phyloP scores from a whole-genome alignment of 2,113 vertebrate genomes.

The Syngnathoides biaculeatus region DNA sequence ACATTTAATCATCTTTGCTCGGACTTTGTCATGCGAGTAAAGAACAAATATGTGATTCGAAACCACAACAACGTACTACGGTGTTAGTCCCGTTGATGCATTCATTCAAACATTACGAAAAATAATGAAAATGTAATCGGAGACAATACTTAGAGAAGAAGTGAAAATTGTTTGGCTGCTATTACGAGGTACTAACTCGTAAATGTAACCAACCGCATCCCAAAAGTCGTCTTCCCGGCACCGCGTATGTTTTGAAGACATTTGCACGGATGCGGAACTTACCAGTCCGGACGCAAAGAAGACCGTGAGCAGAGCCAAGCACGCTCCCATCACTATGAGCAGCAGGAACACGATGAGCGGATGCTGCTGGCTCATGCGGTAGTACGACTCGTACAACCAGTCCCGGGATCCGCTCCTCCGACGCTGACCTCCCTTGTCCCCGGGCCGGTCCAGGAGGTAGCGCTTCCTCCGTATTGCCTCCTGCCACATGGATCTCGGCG shows the following conservation, averaged over 20 bases:
- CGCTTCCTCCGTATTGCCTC: slow-evolving; percentile 82
- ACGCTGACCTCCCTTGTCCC: slow-evolving; percentile 56
- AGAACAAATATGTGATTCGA: too few species aligned
- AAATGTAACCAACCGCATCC: too few species aligned
- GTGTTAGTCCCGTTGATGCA: too few species aligned
- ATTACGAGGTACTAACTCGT: too few species aligned
- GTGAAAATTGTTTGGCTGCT: too few species aligned
- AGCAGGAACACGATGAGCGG: slow-evolving; percentile 95
- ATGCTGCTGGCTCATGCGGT: slow-evolving; percentile 99
- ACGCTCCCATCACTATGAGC: slow-evolving; percentile 96
- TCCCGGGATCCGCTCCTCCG: slow-evolving; percentile 80
- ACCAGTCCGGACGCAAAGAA: slow-evolving; percentile 97
- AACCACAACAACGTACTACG: too few species aligned
- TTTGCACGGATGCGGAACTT: slow-evolving; percentile 60
- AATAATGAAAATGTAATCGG: too few species aligned
- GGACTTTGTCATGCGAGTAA: too few species aligned
- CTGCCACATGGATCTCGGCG: slow-evolving; percentile 79
- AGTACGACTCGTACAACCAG: slow-evolving; percentile 98
- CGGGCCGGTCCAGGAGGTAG: slow-evolving; percentile 59
- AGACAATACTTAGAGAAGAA: too few species aligned
- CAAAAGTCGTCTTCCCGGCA: too few species aligned
- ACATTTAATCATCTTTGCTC: too few species aligned
- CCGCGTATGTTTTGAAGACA: neutral
- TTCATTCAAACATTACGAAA: too few species aligned
- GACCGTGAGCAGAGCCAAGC: slow-evolving; percentile 89